A percentile compares a stretch with the other conserved stretches of the same genome.
These are phyloP conservation scores for Agonopterix subpropinquella DNA, from an alignment of 2,888 invertebrate species.

Conservation along the genomic window DNA sequence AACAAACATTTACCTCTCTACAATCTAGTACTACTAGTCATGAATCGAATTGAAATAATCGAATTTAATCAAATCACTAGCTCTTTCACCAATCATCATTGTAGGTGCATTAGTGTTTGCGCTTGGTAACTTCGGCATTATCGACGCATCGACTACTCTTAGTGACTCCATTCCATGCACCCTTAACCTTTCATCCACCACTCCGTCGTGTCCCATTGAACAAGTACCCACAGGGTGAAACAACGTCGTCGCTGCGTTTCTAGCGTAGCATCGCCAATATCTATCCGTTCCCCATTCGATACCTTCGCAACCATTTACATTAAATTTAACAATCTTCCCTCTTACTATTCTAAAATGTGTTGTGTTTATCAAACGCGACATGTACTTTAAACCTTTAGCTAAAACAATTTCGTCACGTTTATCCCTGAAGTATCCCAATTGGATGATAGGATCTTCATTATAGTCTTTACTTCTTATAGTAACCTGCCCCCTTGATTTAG, in stretches of 20 bases:
- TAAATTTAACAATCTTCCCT: conserved; percentile 10
- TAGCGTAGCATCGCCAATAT: conserved; percentile 79
- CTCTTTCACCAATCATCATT: conserved; percentile 65
- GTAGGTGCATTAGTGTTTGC: conserved; percentile 57
- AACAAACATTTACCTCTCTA: too few relatives aligned
- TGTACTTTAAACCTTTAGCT: conserved; percentile 11
- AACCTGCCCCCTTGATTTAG: conserved; percentile 14
- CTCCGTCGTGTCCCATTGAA: conserved; percentile 49
- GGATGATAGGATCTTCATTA: conserved; percentile 11
- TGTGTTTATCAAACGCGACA: conserved; percentile 11
- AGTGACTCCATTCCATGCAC: conserved; percentile 44
- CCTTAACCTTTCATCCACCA: conserved; percentile 46
- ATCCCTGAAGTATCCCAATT: conserved; percentile 13
- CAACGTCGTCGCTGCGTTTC: conserved; percentile 72
- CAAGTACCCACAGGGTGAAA: conserved; percentile 76
- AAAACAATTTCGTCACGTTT: conserved; percentile 10
- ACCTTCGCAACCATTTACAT: conserved; percentile 59
- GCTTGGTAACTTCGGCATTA: conserved; percentile 54
- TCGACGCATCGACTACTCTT: conserved; percentile 53
- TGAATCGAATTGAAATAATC: conserved; percentile 18
- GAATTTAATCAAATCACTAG: conserved; percentile 56
- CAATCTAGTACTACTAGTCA: too few relatives aligned
- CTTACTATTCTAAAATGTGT: conserved; percentile 13
- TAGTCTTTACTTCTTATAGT: conserved; percentile 12
- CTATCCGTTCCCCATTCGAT: conserved; percentile 65